Evolutionary conservation across 2,888 invertebrate genomes (phyloP).

Genomic region (Hyles lineata): DNA sequence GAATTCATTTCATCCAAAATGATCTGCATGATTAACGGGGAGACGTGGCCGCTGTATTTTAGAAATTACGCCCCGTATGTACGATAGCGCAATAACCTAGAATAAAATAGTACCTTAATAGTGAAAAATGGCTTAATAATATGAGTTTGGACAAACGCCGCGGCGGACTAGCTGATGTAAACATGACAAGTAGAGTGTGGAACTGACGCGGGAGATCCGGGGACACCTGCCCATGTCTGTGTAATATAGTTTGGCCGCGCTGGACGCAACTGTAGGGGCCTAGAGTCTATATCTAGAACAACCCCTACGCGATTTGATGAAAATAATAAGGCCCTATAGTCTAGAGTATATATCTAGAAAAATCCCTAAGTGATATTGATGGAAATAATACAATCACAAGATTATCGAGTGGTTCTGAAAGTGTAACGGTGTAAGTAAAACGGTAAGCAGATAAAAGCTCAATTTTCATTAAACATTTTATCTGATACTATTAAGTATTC

Average conservation of each 20-base stretch:
- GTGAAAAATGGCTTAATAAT: slow-evolving; percentile 8
- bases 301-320: too few species aligned
- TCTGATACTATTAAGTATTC: too few species aligned
- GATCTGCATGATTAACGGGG: background rate
- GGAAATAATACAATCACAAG: too few species aligned
- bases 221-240: background rate
- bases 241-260: slow-evolving; percentile 3
- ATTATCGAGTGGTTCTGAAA: background rate
- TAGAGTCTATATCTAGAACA: background rate
- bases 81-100: slow-evolving; percentile 26
- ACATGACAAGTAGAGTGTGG: slow-evolving; percentile 17
- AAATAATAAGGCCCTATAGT: too few species aligned
- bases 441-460: too few species aligned
- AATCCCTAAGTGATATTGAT: too few species aligned
- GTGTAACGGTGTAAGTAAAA: background rate
- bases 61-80: background rate
- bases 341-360: too few species aligned
- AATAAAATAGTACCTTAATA: slow-evolving; percentile 15
- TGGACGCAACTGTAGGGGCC: background rate
- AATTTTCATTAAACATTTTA: too few species aligned
- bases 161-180: background rate
- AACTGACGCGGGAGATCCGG: background rate
- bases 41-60: background rate
- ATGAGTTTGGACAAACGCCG: slow-evolving; percentile 6
- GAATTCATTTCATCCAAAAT: background rate